A percentile compares a stretch with the other conserved stretches of the same genome.
Evolutionary conservation across 2,797 vertebrate genomes (phyloP).

Genomic region (Mionectes olivaceus): DNA sequence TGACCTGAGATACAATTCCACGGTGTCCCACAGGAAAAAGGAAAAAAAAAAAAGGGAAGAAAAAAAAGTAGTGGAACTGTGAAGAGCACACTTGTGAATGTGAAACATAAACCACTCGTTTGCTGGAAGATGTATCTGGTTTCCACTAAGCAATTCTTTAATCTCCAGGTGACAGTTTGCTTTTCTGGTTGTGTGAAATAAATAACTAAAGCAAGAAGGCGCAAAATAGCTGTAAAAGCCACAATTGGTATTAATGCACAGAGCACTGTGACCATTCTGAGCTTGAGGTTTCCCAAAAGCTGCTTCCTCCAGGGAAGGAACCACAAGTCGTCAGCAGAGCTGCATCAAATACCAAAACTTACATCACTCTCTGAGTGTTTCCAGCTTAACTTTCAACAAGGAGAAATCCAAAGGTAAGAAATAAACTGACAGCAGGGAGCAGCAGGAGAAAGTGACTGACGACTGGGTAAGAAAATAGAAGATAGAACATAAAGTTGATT

Average conservation of each 20-base stretch:
- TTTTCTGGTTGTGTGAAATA: not conserved
- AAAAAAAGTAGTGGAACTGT: not conserved
- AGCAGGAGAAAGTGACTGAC: not conserved
- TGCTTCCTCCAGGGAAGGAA: not conserved
- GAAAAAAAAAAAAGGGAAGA: not conserved
- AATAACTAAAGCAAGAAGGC: not conserved
- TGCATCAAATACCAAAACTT: not conserved
- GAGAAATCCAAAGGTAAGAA: not conserved
- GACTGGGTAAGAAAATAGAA: not conserved
- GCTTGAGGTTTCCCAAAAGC: not conserved
- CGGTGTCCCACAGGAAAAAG: not conserved
- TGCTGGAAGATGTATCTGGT: not conserved
- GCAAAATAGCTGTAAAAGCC: not conserved
- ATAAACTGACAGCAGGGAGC: not conserved
- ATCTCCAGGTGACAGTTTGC: not conserved
- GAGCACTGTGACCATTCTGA: not conserved
- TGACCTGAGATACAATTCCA: not conserved
- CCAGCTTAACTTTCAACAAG: not conserved
- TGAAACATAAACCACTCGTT: not conserved
- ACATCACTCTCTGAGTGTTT: not conserved
- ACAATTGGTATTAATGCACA: not conserved
- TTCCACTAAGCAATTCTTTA: not conserved
- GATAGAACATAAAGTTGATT: not conserved
- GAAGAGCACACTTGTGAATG: not conserved
- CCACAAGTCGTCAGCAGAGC: not conserved